phyloP scores from a whole-genome alignment of 2,797 vertebrate genomes.

The Urophycis tenuis region DNA sequence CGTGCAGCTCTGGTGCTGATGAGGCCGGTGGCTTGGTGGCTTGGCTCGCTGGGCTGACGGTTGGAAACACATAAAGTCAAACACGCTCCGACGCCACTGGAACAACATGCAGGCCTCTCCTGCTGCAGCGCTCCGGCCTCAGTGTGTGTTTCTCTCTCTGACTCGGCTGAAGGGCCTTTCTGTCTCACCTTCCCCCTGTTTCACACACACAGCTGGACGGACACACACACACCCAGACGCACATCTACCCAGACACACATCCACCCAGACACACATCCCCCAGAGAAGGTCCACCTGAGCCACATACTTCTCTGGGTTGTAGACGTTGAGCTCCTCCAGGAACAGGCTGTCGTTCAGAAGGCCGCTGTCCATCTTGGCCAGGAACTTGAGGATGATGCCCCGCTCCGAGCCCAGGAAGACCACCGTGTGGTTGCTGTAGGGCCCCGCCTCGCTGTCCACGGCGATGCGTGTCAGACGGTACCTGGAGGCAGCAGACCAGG shows the following conservation, averaged over 20 bases:
- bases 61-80: conserved; percentile 50
- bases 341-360: conserved; percentile 95
- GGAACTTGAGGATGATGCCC: conserved; percentile 94
- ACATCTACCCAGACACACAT: not conserved
- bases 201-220: not conserved
- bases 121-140: too few relatives aligned
- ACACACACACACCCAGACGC: conserved; percentile 4
- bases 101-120: too few relatives aligned
- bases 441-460: conserved; percentile 87
- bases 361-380: conserved; percentile 88
- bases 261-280: not conserved
- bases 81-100: conserved; percentile 20
- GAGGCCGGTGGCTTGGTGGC: conserved; percentile 32
- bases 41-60: conserved; percentile 46
- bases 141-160: not conserved
- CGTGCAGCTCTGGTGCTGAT: conserved; percentile 44
- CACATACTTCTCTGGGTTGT: conserved; percentile 94
- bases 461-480: conserved; percentile 95
- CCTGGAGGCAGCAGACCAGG: conserved; percentile 58
- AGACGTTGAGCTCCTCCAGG: conserved; percentile 93
- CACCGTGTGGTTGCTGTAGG: conserved; percentile 87
- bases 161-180: not conserved
- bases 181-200: conserved; percentile 5
- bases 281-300: conserved; percentile 27
- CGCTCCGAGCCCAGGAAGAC: conserved; percentile 97